Evolutionary conservation across 2,888 invertebrate genomes (phyloP), one percentile per base, ranked within the genome.

Genomic region (Caenorhabditis sulstoni): DNA sequence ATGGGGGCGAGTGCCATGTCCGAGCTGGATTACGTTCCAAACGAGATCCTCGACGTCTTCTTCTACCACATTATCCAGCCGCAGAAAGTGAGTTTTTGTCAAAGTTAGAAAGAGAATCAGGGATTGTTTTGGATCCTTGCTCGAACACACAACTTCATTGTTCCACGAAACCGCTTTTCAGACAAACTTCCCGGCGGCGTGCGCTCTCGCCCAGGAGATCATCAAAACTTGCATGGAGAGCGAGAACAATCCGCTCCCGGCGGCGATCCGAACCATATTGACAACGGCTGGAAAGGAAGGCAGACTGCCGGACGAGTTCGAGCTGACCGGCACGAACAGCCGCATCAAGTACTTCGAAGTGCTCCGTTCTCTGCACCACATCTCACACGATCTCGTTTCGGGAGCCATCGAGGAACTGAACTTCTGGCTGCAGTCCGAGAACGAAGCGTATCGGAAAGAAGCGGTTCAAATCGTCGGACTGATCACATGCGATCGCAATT

Each of bases 41-140:
- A 70, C 37, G 35, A 55, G 11, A 66, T 81, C 45, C 75, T 85
- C 22, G 85, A 85, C 62, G 81, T 77, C 1, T 29, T 85, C 5
- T 83, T 85, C 47, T 77, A 70, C 62, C 79, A 81, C 39, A 55
- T 85, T 5, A 75, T 80, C 9, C 66, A 68, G 14, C 85, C 83
- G 0, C 82, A 84, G 18, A 80, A 78, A 68, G 82, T 82, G 8
- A 16, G 64, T 58, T 29, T 20, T 23, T 45, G 7, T n/a, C n/a
- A n/a, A n/a, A n/a, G n/a, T n/a, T n/a, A n/a, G n/a, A n/a, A n/a
- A n/a, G n/a, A n/a, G n/a, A n/a, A n/a, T n/a, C n/a, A n/a, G n/a
- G n/a, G n/a, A n/a, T n/a, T n/a, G n/a, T n/a, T n/a, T n/a, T n/a
- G n/a, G n/a, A n/a, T n/a, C n/a, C n/a, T 29, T 29, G 29, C 29